These are phyloP conservation scores for Antheraea yamamai DNA, from an alignment of 2,888 invertebrate genomes.

Conservation along the genomic window DNA sequence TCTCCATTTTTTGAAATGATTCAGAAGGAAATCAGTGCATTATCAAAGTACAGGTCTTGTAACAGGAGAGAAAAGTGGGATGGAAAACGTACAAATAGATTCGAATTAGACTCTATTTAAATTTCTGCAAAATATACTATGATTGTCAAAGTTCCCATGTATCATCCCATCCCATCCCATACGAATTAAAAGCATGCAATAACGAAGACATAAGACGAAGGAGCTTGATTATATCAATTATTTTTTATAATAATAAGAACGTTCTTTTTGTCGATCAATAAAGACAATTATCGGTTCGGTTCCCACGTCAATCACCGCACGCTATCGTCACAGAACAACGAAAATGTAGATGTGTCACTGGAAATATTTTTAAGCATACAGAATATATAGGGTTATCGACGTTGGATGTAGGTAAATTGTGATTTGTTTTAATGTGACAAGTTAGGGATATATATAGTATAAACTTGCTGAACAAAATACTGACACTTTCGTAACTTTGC, in stretches of 20 bases:
- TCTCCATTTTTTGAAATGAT: too few relatives aligned
- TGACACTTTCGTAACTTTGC: too few relatives aligned
- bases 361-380: neutral
- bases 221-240: constrained; percentile 36
- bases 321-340: constrained; percentile 31
- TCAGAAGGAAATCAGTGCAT: too few relatives aligned
- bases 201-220: neutral
- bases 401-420: too few relatives aligned
- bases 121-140: neutral
- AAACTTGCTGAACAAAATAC: too few relatives aligned
- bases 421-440: too few relatives aligned
- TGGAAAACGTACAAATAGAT: neutral
- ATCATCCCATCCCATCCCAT: too few relatives aligned
- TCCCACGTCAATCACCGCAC: constrained; percentile 60
- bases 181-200: neutral
- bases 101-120: neutral
- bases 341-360: neutral
- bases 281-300: constrained; percentile 56
- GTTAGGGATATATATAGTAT: too few relatives aligned
- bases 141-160: neutral
- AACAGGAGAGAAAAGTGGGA: too few relatives aligned
- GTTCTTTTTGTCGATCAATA: constrained; percentile 50
- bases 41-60: too few relatives aligned
- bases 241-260: constrained; percentile 34
- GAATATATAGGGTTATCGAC: too few relatives aligned